phyloP scores from a whole-genome alignment of 1,140 invertebrate genomes.

The Mamestra configurata region DNA sequence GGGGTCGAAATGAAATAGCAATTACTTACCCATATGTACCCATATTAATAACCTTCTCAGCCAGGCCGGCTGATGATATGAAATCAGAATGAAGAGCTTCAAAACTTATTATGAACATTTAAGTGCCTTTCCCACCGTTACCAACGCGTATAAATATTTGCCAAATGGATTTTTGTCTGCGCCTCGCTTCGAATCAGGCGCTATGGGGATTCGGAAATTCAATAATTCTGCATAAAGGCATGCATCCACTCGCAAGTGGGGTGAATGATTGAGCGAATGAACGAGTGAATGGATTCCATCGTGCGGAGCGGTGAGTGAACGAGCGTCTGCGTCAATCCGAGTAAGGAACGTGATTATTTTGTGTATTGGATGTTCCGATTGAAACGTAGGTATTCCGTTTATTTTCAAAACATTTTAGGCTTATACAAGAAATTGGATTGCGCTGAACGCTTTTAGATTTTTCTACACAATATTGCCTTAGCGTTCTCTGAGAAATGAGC shows the following conservation, averaged over 20 bases:
- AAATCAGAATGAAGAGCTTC: conserved; percentile 20
- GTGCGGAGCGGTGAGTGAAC: conserved; percentile 57
- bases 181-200: conserved; percentile 41
- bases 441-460: conserved; percentile 42
- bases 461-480: conserved; percentile 42
- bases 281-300: conserved; percentile 64
- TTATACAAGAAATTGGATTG: conserved; percentile 48
- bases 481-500: background rate
- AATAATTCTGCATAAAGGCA: conserved; percentile 73
- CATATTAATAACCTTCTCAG: background rate
- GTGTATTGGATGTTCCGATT: conserved; percentile 55
- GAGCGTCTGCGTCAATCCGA: conserved; percentile 57
- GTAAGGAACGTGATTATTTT: conserved; percentile 64
- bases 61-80: background rate
- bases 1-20: too few relatives aligned
- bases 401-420: conserved; percentile 56
- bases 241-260: conserved; percentile 64
- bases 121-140: conserved; percentile 43
- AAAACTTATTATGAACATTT: conserved; percentile 43
- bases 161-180: conserved; percentile 66
- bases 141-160: conserved; percentile 60
- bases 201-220: conserved; percentile 67
- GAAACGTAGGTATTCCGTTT: conserved; percentile 49
- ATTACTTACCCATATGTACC: too few relatives aligned
- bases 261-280: conserved; percentile 70